phyloP scores from a whole-genome alignment of 2,797 vertebrate species.

The Oryzias dopingdopingensis region DNA sequence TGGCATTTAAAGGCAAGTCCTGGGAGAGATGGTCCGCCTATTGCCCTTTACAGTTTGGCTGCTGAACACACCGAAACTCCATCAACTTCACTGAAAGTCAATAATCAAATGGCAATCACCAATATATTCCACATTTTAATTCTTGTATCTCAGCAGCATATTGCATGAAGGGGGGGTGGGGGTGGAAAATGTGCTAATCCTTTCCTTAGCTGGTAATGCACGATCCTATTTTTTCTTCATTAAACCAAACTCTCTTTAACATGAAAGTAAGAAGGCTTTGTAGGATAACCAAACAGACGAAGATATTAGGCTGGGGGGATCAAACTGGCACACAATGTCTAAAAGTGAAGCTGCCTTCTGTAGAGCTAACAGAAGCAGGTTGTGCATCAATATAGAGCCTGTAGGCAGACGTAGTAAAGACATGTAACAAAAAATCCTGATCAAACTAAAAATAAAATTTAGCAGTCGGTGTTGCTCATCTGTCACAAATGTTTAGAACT shows the following conservation, averaged over 20 bases:
- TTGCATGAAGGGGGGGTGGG: too few species aligned
- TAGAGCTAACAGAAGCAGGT: background rate
- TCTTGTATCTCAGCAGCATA: too few species aligned
- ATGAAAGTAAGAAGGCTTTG: background rate
- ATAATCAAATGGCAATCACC: slow-evolving; percentile 35
- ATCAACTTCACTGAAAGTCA: slow-evolving; percentile 39
- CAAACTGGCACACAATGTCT: background rate
- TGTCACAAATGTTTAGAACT: too few species aligned
- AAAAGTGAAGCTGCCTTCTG: background rate
- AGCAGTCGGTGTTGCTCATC: too few species aligned
- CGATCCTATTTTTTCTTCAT: too few species aligned
- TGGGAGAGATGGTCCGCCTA: slow-evolving; percentile 35
- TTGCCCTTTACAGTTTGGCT: slow-evolving; percentile 55
- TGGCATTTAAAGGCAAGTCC: slow-evolving; percentile 51
- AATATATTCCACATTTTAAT: slow-evolving; percentile 1
- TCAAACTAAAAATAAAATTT: slow-evolving; percentile 1
- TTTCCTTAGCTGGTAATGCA: too few species aligned
- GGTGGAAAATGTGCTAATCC: too few species aligned
- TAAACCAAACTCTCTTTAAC: background rate
- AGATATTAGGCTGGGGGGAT: background rate
- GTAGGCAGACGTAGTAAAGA: background rate
- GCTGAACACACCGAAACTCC: slow-evolving; percentile 44
- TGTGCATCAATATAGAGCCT: background rate
- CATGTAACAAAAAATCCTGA: background rate
- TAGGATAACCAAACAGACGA: background rate